These are phyloP conservation scores for Heteromurus nitidus DNA, from an alignment of 2,888 invertebrate genomes.

Conservation along the genomic window DNA sequence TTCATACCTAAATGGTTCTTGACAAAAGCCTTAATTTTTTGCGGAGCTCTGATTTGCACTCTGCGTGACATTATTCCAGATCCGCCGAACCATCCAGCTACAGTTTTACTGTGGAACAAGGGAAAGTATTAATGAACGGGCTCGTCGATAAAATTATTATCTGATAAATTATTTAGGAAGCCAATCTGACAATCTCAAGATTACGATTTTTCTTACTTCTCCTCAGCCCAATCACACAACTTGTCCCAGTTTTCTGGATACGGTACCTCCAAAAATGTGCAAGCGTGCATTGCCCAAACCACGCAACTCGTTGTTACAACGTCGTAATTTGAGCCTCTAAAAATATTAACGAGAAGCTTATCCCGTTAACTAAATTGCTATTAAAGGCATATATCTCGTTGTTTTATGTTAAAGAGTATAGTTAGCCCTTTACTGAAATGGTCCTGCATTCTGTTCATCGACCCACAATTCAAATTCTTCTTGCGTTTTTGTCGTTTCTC, in stretches of 20 bases:
- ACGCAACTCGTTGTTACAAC: conserved; percentile 70
- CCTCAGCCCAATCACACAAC: conserved; percentile 68
- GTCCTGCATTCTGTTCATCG: conserved; percentile 58
- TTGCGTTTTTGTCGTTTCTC: conserved; percentile 61
- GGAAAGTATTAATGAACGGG: too few relatives aligned
- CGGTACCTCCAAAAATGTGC: conserved; percentile 64
- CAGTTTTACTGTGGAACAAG: conserved; percentile 59
- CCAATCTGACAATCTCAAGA: too few relatives aligned
- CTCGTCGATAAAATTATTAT: neutral
- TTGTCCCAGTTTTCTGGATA: conserved; percentile 71
- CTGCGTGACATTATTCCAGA: conserved; percentile 64
- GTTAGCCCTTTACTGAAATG: conserved; percentile 59
- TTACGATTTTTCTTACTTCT: conserved; percentile 50
- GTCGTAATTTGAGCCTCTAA: conserved; percentile 69
- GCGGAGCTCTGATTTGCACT: conserved; percentile 60
- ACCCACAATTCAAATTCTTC: conserved; percentile 72
- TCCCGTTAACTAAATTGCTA: neutral
- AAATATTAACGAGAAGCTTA: neutral
- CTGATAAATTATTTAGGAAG: conserved; percentile 21
- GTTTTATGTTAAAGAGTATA: too few relatives aligned
- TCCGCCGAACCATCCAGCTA: conserved; percentile 65
- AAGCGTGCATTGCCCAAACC: conserved; percentile 66
- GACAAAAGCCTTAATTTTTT: conserved; percentile 59
- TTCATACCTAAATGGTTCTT: conserved; percentile 43
- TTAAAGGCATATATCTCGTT: neutral